Evolutionary conservation across 2,888 invertebrate genomes (phyloP).

Genomic region (Hirtodrosophila alboralis): DNA sequence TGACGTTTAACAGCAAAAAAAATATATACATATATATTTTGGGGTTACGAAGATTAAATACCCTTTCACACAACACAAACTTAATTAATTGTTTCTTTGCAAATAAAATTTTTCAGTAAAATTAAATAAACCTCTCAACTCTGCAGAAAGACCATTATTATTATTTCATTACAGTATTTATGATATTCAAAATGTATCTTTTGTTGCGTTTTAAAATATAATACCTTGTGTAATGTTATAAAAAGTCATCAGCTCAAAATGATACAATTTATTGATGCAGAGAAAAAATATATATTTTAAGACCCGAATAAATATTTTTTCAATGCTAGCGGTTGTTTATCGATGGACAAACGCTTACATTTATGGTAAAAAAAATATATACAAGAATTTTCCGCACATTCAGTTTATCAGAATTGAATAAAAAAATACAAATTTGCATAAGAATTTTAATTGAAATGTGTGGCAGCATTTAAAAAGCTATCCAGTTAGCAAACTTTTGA

Average conservation of each 20-base stretch:
- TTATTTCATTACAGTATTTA: too few relatives aligned
- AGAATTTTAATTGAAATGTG: slow-evolving; percentile 1
- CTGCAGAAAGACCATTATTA: too few relatives aligned
- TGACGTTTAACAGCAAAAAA: not conserved
- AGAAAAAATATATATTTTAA: slow-evolving; percentile 7
- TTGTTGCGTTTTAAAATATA: too few relatives aligned
- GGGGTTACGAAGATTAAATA: too few relatives aligned
- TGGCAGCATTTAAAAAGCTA: not conserved
- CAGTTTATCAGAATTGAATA: slow-evolving; percentile 21
- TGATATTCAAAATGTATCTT: too few relatives aligned
- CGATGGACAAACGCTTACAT: not conserved
- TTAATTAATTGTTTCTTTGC: too few relatives aligned
- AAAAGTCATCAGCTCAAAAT: slow-evolving; percentile 17
- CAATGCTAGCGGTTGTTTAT: not conserved
- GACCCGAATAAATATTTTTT: not conserved
- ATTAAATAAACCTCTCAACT: too few relatives aligned
- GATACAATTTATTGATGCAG: not conserved
- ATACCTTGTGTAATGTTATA: too few relatives aligned
- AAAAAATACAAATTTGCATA: not conserved
- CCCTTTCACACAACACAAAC: too few relatives aligned
- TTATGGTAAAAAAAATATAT: not conserved
- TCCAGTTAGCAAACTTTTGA: not conserved
- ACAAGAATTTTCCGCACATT: not conserved
- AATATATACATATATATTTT: too few relatives aligned
- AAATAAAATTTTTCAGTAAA: too few relatives aligned